phyloP scores from a whole-genome alignment of 2,888 invertebrate genomes.

The Hylaea fasciaria region DNA sequence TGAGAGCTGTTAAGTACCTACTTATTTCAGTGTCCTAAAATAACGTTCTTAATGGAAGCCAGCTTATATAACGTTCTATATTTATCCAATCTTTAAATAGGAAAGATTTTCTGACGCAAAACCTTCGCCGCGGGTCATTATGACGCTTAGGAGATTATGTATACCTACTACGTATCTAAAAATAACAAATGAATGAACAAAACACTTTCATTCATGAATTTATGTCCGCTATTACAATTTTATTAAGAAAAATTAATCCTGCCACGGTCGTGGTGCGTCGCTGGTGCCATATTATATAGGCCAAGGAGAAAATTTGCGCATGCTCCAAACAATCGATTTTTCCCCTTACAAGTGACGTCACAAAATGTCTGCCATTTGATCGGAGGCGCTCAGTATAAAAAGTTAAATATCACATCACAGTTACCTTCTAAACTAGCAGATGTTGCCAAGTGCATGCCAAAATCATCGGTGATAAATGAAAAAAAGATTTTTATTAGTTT shows the following conservation, averaged over 20 bases:
- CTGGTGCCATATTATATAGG: constrained; percentile 63
- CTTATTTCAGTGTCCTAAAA: too few relatives aligned
- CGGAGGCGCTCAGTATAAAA: constrained; percentile 70
- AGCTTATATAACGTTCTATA: too few relatives aligned
- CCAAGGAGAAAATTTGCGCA: constrained; percentile 76
- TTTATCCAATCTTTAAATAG: too few relatives aligned
- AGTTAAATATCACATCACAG: constrained; percentile 65
- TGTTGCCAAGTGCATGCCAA: constrained; percentile 57
- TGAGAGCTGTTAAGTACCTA: too few relatives aligned
- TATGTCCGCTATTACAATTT: constrained; percentile 65
- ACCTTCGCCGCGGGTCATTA: constrained; percentile 25
- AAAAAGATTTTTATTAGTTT: constrained; percentile 38
- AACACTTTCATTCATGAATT: constrained; percentile 75
- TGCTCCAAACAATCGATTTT: constrained; percentile 77
- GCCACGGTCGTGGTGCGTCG: constrained; percentile 63
- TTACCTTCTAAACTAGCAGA: constrained; percentile 57
- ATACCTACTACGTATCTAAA: too few relatives aligned
- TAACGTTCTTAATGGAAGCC: not conserved
- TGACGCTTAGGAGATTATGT: constrained; percentile 25
- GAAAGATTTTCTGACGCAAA: not conserved
- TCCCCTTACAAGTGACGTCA: constrained; percentile 70
- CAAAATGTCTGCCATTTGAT: constrained; percentile 72
- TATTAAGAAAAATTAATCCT: constrained; percentile 59
- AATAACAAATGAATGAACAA: constrained; percentile 74
- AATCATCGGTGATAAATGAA: constrained; percentile 51